phyloP scores from a whole-genome alignment of 92 coral and sea anemone species.

The Bergia puertoricense region DNA sequence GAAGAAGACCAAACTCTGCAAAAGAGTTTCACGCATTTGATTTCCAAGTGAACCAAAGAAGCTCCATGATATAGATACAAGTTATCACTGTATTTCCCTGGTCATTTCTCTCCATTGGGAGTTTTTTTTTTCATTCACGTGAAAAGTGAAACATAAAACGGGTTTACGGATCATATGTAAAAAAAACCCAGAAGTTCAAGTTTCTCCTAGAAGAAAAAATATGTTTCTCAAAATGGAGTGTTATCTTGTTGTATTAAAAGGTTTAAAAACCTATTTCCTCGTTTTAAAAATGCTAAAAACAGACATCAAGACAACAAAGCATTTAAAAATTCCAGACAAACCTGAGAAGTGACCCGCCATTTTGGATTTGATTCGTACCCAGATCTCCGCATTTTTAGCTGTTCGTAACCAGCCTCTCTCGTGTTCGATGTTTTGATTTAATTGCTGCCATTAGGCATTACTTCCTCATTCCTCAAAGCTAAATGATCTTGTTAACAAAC shows the following conservation, averaged over 20 bases:
- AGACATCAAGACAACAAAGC: not conserved
- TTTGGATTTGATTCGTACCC: conserved; percentile 49
- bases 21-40: not conserved
- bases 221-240: not conserved
- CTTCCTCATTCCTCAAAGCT: not conserved
- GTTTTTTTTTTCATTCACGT: not conserved
- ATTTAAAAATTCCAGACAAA: conserved; percentile 16
- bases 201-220: not conserved
- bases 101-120: not conserved
- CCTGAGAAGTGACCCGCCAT: conserved; percentile 99
- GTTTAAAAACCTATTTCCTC: too few species aligned
- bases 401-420: conserved; percentile 31
- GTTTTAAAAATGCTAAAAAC: not conserved
- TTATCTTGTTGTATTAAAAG: not conserved
- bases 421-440: not conserved
- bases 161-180: too few species aligned
- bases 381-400: conserved; percentile 32
- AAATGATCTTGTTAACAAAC: not conserved
- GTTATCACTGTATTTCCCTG: not conserved
- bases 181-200: not conserved
- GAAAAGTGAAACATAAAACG: not conserved
- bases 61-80: not conserved
- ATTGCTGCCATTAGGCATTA: not conserved
- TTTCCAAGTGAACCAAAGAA: not conserved
- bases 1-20: conserved; percentile 93